These are phyloP conservation scores for Pantala flavescens DNA, from an alignment of 1,140 invertebrate genomes.

Conservation along the genomic window DNA sequence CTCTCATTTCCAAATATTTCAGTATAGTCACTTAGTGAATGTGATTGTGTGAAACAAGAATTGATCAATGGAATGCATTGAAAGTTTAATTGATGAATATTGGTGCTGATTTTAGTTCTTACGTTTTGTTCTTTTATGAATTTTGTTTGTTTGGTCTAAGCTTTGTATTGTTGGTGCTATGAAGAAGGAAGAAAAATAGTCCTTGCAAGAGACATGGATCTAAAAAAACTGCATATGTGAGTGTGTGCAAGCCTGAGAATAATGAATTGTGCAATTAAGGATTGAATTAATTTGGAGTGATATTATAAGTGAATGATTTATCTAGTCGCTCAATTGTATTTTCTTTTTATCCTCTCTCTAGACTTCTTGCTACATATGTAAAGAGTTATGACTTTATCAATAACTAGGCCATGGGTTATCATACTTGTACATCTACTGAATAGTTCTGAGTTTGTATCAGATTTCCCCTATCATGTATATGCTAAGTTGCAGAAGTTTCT, in stretches of 20 bases:
- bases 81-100: background rate
- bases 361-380: no score
- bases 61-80: background rate
- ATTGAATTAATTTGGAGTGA: background rate
- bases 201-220: background rate
- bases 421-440: no score
- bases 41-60: no score
- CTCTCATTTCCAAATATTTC: no score
- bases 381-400: no score
- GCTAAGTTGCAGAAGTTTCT: no score
- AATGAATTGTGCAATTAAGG: background rate
- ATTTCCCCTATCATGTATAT: no score
- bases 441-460: no score
- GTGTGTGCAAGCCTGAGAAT: background rate
- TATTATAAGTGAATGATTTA: background rate
- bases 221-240: background rate
- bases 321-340: background rate
- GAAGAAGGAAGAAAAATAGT: background rate
- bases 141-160: background rate
- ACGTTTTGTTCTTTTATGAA: background rate
- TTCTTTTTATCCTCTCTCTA: background rate
- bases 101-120: background rate
- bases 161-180: constrained; percentile 6
- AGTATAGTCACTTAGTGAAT: no score
- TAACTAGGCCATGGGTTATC: no score